These are phyloP conservation scores for Noctua comes DNA, from an alignment of 2,888 invertebrate species.

Conservation along the genomic window DNA sequence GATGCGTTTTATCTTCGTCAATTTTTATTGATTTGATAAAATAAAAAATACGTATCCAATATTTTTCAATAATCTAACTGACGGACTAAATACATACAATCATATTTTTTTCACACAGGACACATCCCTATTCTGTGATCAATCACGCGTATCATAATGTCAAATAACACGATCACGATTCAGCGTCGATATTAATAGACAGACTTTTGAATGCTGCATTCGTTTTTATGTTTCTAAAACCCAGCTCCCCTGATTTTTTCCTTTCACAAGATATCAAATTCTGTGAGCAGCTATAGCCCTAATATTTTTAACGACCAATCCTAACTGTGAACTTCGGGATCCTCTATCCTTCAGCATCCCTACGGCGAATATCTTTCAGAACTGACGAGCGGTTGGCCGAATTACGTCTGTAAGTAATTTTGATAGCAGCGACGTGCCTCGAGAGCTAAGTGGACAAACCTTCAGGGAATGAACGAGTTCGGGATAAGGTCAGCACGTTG, in stretches of 20 bases:
- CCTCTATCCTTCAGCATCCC: background rate
- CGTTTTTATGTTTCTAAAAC: background rate
- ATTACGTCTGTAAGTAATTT: conserved; percentile 62
- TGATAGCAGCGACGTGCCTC: conserved; percentile 57
- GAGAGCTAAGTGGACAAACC: conserved; percentile 32
- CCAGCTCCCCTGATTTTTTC: background rate
- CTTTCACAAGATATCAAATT: background rate
- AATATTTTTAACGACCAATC: conserved; percentile 23
- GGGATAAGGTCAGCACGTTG: conserved; percentile 18
- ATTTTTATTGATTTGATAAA: too few species aligned
- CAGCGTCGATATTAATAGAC: background rate
- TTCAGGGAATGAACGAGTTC: conserved; percentile 39
- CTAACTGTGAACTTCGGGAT: conserved; percentile 7
- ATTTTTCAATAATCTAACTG: too few species aligned
- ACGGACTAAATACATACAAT: too few species aligned
- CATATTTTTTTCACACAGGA: too few species aligned
- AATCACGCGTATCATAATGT: too few species aligned
- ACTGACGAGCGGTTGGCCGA: conserved; percentile 33
- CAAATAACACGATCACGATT: too few species aligned
- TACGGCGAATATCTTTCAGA: conserved; percentile 19
- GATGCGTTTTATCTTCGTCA: too few species aligned
- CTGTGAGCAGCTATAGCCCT: background rate
- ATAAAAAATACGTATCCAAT: too few species aligned
- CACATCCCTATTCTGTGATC: too few species aligned
- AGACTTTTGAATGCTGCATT: background rate